Percentiles rank a stretch among this genome's conserved stretches.
Conservation (phyloP, 2,888 invertebrate genomes). For the Limnephilus rhombicus region DNA sequence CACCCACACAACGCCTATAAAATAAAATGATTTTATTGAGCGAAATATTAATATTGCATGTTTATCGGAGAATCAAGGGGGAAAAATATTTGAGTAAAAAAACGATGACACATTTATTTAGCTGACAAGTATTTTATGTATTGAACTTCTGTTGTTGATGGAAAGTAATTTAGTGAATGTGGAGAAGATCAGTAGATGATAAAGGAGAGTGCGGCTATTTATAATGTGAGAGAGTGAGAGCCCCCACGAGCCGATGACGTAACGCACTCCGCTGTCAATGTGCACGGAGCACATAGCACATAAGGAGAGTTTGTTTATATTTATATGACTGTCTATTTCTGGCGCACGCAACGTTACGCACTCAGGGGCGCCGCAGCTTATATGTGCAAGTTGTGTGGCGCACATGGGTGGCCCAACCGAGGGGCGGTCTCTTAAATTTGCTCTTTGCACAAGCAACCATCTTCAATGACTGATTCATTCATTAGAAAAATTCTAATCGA, state of each 20-base stretch:
- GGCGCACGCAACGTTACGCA: background rate
- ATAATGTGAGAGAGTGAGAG: background rate
- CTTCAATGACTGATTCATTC: background rate
- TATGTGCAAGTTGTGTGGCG: background rate
- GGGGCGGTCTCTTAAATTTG: background rate
- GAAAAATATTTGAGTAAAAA: background rate
- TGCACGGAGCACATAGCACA: slow-evolving; percentile 1
- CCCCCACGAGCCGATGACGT: background rate
- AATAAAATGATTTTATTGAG: background rate
- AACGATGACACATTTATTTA: background rate
- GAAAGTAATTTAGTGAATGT: background rate
- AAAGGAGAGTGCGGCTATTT: background rate
- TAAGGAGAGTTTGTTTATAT: background rate
- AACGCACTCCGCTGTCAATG: background rate
- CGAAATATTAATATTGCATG: background rate
- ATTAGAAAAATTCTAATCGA: too few relatives aligned
- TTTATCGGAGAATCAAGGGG: background rate
- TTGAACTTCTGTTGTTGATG: background rate
- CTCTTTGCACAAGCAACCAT: background rate
- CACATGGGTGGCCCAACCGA: background rate
- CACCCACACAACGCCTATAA: background rate
- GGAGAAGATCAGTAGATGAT: background rate
- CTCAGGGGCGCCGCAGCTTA: background rate
- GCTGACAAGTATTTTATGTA: background rate
- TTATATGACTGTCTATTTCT: background rate